These are phyloP conservation scores for Pristiophorus japonicus DNA, from an alignment of 2,113 vertebrate genomes.

Conservation along the genomic window DNA sequence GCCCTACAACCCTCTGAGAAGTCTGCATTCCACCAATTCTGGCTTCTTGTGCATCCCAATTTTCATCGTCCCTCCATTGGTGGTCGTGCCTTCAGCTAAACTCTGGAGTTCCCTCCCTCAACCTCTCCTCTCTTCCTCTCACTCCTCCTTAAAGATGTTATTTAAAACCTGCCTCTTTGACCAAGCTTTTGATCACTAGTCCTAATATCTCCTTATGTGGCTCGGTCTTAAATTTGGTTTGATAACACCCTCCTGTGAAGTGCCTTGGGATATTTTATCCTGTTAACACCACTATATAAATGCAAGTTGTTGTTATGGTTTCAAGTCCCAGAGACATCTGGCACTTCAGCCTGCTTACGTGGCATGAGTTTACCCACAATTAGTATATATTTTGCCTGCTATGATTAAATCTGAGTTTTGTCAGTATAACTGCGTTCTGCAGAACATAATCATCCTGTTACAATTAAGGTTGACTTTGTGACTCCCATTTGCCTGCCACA, in stretches of 20 bases:
- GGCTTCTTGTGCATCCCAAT: not conserved
- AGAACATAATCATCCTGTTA: not conserved
- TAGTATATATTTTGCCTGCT: not conserved
- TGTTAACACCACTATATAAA: not conserved
- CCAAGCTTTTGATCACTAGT: not conserved
- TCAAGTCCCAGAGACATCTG: not conserved
- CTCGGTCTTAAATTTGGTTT: not conserved
- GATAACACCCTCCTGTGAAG: not conserved
- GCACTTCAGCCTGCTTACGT: not conserved
- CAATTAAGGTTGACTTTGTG: not conserved
- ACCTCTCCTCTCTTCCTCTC: not conserved
- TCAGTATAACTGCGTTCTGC: not conserved
- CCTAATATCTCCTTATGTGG: too few relatives aligned
- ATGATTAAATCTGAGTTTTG: not conserved
- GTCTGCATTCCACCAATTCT: not conserved
- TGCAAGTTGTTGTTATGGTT: not conserved
- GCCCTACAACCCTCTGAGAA: not conserved
- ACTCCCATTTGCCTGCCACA: not conserved
- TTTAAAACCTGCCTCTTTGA: not conserved
- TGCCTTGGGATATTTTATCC: not conserved
- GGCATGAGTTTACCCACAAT: not conserved
- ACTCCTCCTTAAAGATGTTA: not conserved
- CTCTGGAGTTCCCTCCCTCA: not conserved
- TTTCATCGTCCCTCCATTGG: not conserved
- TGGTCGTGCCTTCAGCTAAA: not conserved